These are phyloP conservation scores for Pachycephus smyrnensis DNA, from an alignment of 2,888 invertebrate genomes.

Conservation along the genomic window DNA sequence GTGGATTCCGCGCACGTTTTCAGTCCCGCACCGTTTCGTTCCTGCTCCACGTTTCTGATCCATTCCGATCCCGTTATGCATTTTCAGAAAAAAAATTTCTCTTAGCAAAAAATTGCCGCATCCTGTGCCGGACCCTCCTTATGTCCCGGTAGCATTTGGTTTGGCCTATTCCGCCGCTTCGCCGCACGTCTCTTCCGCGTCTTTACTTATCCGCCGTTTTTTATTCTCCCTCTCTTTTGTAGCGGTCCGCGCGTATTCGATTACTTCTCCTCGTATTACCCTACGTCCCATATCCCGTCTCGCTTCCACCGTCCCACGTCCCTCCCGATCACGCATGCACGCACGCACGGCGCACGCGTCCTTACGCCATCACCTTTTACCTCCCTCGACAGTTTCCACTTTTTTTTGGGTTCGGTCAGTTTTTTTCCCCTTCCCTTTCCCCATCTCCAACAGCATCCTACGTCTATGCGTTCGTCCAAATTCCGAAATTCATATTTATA, in stretches of 20 bases:
- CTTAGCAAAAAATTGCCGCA: constrained; percentile 47
- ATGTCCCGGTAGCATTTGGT: constrained; percentile 4
- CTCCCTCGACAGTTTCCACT: not conserved
- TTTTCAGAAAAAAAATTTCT: constrained; percentile 34
- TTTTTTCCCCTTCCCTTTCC: constrained; percentile 18
- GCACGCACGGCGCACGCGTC: too few species aligned
- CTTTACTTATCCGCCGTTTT: constrained; percentile 13
- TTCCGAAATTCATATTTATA: constrained; percentile 30
- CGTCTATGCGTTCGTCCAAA: constrained; percentile 32
- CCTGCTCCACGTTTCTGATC: constrained; percentile 18
- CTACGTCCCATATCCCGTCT: too few species aligned
- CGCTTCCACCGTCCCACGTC: too few species aligned
- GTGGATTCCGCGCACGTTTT: constrained; percentile 45
- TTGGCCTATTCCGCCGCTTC: constrained; percentile 12
- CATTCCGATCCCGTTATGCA: constrained; percentile 43
- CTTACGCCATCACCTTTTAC: too few species aligned
- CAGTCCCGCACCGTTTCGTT: constrained; percentile 25
- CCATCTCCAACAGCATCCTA: constrained; percentile 32
- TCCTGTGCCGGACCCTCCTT: constrained; percentile 43
- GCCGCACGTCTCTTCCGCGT: constrained; percentile 9
- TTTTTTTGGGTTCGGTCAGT: constrained; percentile 31
- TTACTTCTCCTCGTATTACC: constrained; percentile 10
- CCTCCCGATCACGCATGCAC: too few species aligned
- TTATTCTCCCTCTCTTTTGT: constrained; percentile 7
- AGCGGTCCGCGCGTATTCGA: constrained; percentile 8